Conservation (phyloP, 2,113 vertebrate species). For the Perca flavescens region DNA sequence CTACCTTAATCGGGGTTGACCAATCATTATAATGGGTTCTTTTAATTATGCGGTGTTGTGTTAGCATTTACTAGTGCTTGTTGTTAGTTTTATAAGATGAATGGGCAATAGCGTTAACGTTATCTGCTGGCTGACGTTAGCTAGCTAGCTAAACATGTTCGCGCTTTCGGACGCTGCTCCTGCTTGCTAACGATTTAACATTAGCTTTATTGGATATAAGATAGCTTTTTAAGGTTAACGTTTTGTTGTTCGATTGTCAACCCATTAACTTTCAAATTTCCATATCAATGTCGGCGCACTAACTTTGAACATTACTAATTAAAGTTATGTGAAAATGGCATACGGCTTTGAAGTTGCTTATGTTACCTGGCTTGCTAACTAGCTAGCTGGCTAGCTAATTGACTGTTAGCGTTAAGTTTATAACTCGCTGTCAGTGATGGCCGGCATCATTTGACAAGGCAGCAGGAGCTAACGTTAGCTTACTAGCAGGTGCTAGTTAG, state of each 20-base stretch:
- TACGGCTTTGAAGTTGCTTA: constrained; percentile 22
- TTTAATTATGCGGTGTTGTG: background rate
- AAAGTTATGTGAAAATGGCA: background rate
- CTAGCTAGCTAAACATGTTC: constrained; percentile 73
- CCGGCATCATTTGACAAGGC: constrained; percentile 72
- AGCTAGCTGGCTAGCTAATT: constrained; percentile 63
- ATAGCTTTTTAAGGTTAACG: constrained; percentile 34
- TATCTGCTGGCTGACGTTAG: constrained; percentile 66
- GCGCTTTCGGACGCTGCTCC: constrained; percentile 73
- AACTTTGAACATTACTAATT: background rate
- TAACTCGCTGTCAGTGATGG: constrained; percentile 71
- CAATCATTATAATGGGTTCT: background rate
- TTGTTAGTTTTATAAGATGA: background rate
- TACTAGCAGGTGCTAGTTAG: constrained; percentile 54
- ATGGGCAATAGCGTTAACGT: background rate
- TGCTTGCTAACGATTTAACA: constrained; percentile 54
- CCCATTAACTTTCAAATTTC: background rate
- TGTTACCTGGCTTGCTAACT: constrained; percentile 55
- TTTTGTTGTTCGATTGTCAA: constrained; percentile 29
- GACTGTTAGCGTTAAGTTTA: constrained; percentile 73
- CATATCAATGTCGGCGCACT: no score
- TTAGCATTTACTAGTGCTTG: no score
- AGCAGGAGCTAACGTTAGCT: constrained; percentile 64
- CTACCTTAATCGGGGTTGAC: background rate
- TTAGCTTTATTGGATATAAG: constrained; percentile 38